Evolutionary conservation across 2,797 vertebrate genomes (phyloP).

Genomic region (Sebastes trivittatus): DNA sequence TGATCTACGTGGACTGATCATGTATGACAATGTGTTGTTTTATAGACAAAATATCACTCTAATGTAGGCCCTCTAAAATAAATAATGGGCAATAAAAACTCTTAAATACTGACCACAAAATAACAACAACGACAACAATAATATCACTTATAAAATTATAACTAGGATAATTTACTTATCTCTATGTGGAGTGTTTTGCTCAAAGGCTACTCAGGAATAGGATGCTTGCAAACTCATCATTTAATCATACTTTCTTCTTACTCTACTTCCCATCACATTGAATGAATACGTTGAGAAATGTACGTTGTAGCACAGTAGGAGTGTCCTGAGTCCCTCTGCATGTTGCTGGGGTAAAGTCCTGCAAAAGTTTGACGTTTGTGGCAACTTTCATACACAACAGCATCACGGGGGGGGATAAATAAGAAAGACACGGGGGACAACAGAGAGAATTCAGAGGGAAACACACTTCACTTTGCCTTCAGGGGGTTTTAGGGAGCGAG

Average conservation of each 20-base stretch:
- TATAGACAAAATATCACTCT: slow-evolving; percentile 27
- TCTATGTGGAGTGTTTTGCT: neutral
- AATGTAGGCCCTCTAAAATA: neutral
- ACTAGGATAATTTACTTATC: neutral
- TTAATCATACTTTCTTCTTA: neutral
- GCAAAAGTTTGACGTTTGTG: slow-evolving; percentile 58
- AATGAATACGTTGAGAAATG: neutral
- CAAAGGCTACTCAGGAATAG: neutral
- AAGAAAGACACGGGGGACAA: slow-evolving; percentile 28
- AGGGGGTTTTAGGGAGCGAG: slow-evolving; percentile 9
- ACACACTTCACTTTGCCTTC: slow-evolving; percentile 39
- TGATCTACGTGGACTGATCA: slow-evolving; percentile 51
- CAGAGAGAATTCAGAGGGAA: slow-evolving; percentile 60
- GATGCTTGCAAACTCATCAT: neutral
- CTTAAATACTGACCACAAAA: neutral
- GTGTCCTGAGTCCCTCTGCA: slow-evolving; percentile 81
- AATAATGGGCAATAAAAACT: neutral
- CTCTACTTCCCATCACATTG: neutral
- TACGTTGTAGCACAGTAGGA: slow-evolving; percentile 70
- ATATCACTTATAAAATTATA: neutral
- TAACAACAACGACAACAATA: neutral
- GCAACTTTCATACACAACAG: slow-evolving; percentile 57
- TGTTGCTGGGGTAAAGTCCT: slow-evolving; percentile 59
- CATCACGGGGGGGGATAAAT: slow-evolving; percentile 40
- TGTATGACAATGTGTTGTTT: slow-evolving; percentile 60